Evolutionary conservation across 2,888 invertebrate species (phyloP).

Genomic region (Tiliacea aurago): DNA sequence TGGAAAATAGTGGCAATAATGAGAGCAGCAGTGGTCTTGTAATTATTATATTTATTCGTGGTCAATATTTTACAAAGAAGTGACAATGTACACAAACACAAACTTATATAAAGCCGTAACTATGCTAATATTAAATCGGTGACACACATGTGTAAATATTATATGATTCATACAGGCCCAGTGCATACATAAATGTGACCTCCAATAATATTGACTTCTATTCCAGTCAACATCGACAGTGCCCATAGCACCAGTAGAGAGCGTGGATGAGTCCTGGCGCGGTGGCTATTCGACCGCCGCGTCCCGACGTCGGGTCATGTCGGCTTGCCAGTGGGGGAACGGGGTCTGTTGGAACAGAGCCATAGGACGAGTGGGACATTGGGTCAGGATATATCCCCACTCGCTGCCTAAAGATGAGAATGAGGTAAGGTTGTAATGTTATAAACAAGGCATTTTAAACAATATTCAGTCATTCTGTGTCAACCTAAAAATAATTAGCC

Average conservation of each 20-base stretch:
- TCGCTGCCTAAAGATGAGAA: conserved; percentile 77
- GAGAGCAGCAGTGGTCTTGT: too few relatives aligned
- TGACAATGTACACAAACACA: too few relatives aligned
- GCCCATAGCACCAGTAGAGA: conserved; percentile 74
- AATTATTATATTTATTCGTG: too few relatives aligned
- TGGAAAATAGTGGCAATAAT: too few relatives aligned
- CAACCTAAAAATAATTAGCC: background rate
- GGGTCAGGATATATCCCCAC: conserved; percentile 94
- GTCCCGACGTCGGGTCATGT: conserved; percentile 82
- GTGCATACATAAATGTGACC: too few relatives aligned
- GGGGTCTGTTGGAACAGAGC: conserved; percentile 93
- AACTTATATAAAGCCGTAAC: too few relatives aligned
- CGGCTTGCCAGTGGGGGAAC: conserved; percentile 92
- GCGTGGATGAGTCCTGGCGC: conserved; percentile 85
- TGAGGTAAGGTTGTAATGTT: conserved; percentile 69
- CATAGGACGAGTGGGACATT: conserved; percentile 92
- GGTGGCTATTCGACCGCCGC: conserved; percentile 86
- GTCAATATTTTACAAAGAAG: too few relatives aligned
- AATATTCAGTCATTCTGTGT: background rate
- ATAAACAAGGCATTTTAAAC: background rate
- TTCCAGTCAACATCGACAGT: conserved; percentile 76
- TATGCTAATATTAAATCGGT: too few relatives aligned
- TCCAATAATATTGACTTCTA: background rate
- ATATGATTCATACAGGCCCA: too few relatives aligned
- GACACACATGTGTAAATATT: too few relatives aligned